These are phyloP conservation scores for Bombus turneri DNA, from an alignment of 1,140 invertebrate species.

Conservation along the genomic window DNA sequence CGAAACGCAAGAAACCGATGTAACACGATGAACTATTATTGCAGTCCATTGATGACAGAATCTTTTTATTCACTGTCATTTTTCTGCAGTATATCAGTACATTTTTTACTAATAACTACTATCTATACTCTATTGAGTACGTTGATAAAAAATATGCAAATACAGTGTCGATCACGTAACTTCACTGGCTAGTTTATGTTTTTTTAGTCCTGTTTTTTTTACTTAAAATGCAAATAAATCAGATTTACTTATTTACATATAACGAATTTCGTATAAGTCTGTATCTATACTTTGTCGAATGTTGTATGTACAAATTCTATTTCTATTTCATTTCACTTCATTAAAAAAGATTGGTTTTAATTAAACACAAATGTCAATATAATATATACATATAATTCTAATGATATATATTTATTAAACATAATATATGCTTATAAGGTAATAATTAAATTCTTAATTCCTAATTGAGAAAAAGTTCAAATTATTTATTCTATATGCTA, in stretches of 20 bases:
- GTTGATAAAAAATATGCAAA: conserved; percentile 7
- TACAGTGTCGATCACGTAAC: conserved; percentile 26
- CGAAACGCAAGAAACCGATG: background rate
- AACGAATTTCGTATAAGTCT: background rate
- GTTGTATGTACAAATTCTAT: background rate
- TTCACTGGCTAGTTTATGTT: conserved; percentile 26
- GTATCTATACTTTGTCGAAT: background rate
- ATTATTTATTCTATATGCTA: background rate
- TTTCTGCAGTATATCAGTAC: conserved; percentile 44
- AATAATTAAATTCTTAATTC: background rate
- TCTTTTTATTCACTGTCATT: conserved; percentile 49
- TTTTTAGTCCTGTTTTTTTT: background rate
- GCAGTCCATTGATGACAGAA: conserved; percentile 9
- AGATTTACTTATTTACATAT: background rate
- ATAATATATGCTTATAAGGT: background rate
- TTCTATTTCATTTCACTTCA: background rate
- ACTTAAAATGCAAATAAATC: background rate
- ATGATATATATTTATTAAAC: background rate
- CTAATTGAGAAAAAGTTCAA: background rate
- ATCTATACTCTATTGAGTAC: conserved; percentile 45
- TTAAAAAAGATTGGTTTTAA: background rate
- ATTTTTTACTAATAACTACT: conserved; percentile 47
- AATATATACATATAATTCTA: background rate
- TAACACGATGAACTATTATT: conserved; percentile 35
- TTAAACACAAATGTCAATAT: background rate